Evolutionary conservation across 2,888 invertebrate genomes (phyloP).

Genomic region (Drosophila ochracea): DNA sequence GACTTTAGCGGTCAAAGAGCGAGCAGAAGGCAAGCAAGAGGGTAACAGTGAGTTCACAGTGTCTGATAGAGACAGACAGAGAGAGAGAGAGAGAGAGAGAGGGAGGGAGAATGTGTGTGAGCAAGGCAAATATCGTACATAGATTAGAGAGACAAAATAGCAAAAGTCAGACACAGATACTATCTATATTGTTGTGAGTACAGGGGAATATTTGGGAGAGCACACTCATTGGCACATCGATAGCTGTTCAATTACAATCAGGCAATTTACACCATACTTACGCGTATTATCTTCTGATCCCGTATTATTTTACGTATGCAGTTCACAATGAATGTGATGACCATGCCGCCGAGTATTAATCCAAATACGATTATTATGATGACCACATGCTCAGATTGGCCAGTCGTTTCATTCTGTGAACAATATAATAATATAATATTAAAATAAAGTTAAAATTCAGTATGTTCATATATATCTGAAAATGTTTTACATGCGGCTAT

Average conservation of each 20-base stretch:
- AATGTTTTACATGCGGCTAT: not conserved
- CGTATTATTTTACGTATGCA: slow-evolving; percentile 94
- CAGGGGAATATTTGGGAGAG: not conserved
- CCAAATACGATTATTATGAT: slow-evolving; percentile 95
- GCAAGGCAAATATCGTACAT: slow-evolving; percentile 29
- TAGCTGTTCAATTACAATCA: slow-evolving; percentile 36
- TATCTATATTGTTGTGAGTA: slow-evolving; percentile 2
- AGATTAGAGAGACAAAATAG: slow-evolving; percentile 15
- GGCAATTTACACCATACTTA: slow-evolving; percentile 85
- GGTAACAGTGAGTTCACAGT: slow-evolving; percentile 9
- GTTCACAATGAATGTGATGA: slow-evolving; percentile 94
- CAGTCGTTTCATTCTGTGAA: slow-evolving; percentile 73
- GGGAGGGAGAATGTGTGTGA: not conserved
- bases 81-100: not conserved
- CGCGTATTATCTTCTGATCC: slow-evolving; percentile 95
- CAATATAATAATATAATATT: no score
- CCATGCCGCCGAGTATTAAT: slow-evolving; percentile 94
- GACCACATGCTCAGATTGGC: slow-evolving; percentile 90
- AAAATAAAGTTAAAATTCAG: no score
- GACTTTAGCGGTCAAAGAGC: not conserved
- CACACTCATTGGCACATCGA: slow-evolving; percentile 12
- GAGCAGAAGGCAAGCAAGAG: slow-evolving; percentile 23
- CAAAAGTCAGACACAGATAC: slow-evolving; percentile 3
- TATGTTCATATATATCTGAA: not conserved
- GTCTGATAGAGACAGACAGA: slow-evolving; percentile 7